Conservation (phyloP, 2,888 invertebrate species). For the Panzeria rudis region DNA sequence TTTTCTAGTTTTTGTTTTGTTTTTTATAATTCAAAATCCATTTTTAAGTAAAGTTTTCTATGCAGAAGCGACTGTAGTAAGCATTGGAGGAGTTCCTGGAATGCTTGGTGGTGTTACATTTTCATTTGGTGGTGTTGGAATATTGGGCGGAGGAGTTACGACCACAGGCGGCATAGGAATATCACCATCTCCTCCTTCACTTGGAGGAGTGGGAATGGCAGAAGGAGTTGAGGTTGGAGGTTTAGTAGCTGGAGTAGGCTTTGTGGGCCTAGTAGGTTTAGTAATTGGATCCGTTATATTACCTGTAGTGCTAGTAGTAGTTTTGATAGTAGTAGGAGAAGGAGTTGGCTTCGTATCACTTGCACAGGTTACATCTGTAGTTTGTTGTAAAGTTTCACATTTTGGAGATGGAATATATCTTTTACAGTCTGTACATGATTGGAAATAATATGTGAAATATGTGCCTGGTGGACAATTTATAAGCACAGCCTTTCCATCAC, state of each 20-base stretch:
- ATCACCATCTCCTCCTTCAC: not conserved
- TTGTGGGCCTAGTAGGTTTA: slow-evolving; percentile 31
- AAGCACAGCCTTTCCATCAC: not conserved
- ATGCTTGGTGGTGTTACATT: slow-evolving; percentile 76
- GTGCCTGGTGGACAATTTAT: slow-evolving; percentile 68
- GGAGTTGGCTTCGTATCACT: not conserved
- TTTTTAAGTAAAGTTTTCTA: not conserved
- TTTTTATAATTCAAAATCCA: not conserved
- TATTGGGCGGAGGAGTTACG: slow-evolving; percentile 44
- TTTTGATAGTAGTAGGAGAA: not conserved
- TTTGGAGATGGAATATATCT: slow-evolving; percentile 75
- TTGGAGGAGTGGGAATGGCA: slow-evolving; percentile 34
- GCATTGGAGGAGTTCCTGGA: slow-evolving; percentile 39
- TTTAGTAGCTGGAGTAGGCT: slow-evolving; percentile 31
- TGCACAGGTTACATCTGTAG: slow-evolving; percentile 24
- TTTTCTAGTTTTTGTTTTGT: not conserved
- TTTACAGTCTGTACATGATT: slow-evolving; percentile 75
- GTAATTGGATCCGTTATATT: not conserved
- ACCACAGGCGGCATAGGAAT: slow-evolving; percentile 77
- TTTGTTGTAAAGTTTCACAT: slow-evolving; percentile 71
- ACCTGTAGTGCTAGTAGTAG: slow-evolving; percentile 30
- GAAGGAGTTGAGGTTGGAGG: slow-evolving; percentile 4
- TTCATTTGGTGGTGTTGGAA: slow-evolving; percentile 74
- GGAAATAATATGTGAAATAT: slow-evolving; percentile 77
- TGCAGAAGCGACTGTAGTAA: not conserved